Evolutionary conservation across 2,888 invertebrate species (phyloP).

Genomic region (Agrochola lota): DNA sequence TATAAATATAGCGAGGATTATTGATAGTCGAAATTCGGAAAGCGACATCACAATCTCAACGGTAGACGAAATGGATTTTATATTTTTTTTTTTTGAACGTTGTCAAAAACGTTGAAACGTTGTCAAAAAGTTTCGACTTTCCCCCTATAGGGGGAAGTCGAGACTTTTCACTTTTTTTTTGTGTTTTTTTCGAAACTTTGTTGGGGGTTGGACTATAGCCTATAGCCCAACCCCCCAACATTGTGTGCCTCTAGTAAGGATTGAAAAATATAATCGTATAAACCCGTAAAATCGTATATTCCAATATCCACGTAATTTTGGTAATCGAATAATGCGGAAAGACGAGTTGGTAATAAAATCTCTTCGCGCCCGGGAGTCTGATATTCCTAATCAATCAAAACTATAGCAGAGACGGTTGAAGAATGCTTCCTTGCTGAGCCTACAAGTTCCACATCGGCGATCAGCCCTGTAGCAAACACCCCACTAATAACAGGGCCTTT

Average conservation of each 20-base stretch:
- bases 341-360: neutral
- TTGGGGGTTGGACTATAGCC: too few species aligned
- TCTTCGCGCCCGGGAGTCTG: neutral
- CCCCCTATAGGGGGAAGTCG: too few species aligned
- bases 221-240: neutral
- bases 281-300: neutral
- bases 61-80: neutral
- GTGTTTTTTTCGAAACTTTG: too few species aligned
- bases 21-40: neutral
- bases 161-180: too few species aligned
- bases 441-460: neutral
- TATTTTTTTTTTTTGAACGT: neutral
- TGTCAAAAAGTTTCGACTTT: neutral
- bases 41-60: neutral
- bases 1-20: neutral
- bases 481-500: neutral
- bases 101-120: too few species aligned
- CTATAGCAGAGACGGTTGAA: neutral
- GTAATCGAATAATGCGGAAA: constrained; percentile 2
- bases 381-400: neutral
- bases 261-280: neutral
- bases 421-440: too few species aligned
- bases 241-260: neutral
- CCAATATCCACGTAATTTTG: neutral
- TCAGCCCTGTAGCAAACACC: neutral